A percentile compares a stretch with the other conserved stretches of the same genome.
These are phyloP conservation scores for Notiomystis cincta DNA, from an alignment of 2,113 vertebrate genomes.

Conservation along the genomic window DNA sequence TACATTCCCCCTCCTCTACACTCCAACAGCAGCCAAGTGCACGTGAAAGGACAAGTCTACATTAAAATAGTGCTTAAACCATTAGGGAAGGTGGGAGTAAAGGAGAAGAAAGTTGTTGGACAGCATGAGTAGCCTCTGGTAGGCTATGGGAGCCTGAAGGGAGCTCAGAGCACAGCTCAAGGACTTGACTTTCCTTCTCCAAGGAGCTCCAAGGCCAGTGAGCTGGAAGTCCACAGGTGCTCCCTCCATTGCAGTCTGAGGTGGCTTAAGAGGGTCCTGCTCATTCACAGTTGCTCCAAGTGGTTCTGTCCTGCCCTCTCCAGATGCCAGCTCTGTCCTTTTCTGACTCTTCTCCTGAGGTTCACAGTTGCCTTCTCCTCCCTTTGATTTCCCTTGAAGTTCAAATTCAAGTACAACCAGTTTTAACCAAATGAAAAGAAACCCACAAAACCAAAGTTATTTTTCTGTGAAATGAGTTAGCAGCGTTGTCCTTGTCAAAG, in stretches of 20 bases:
- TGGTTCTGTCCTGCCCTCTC: background rate
- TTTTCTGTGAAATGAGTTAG: constrained; percentile 23
- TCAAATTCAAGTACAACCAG: constrained; percentile 73
- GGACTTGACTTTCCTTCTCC: background rate
- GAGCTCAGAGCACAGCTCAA: background rate
- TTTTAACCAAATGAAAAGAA: constrained; percentile 47
- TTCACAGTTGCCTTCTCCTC: constrained; percentile 68
- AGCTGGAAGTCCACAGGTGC: background rate
- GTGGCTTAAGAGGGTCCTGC: background rate
- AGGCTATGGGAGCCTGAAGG: background rate
- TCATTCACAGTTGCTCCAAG: constrained; percentile 2
- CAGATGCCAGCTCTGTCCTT: background rate
- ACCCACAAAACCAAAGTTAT: constrained; percentile 1
- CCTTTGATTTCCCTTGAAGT: constrained; percentile 51
- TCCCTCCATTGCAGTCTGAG: background rate
- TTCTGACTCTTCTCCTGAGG: background rate
- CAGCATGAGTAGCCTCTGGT: background rate
- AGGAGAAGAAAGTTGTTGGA: background rate
- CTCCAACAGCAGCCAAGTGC: constrained; percentile 9
- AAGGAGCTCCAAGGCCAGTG: background rate
- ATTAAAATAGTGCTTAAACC: constrained; percentile 33
- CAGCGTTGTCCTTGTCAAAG: constrained; percentile 3
- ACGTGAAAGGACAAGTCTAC: background rate
- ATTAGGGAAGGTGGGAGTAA: background rate
- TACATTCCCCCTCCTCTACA: background rate